These are phyloP conservation scores for Holothuria leucospilota DNA, from an alignment of 53 echinoderm and acorn worm genomes.

Conservation along the genomic window DNA sequence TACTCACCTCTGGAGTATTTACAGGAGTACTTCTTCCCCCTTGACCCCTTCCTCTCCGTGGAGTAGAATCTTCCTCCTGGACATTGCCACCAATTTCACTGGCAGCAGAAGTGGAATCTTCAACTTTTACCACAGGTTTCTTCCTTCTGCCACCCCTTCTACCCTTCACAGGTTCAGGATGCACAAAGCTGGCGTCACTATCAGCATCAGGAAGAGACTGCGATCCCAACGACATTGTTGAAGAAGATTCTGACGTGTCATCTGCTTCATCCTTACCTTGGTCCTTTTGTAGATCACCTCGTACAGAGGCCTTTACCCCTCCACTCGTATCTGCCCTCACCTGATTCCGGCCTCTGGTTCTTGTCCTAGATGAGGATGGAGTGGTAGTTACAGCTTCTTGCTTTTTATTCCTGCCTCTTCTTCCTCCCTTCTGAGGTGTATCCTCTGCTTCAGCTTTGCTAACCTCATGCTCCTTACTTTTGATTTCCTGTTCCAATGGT, in stretches of 20 bases:
- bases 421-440: slow-evolving; percentile 22
- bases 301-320: too few species aligned
- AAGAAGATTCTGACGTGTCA: background rate
- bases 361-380: background rate
- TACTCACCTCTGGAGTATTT: slow-evolving; percentile 43
- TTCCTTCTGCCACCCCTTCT: slow-evolving; percentile 1
- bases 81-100: slow-evolving; percentile 9
- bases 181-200: background rate
- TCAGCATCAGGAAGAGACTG: background rate
- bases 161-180: background rate
- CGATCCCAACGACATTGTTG: slow-evolving; percentile 14
- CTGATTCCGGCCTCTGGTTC: background rate
- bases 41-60: slow-evolving; percentile 40
- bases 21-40: slow-evolving; percentile 17
- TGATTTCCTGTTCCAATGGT: background rate
- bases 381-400: background rate
- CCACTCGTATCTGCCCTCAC: too few species aligned
- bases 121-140: background rate
- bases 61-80: background rate
- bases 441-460: background rate
- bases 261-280: background rate
- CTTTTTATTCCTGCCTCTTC: slow-evolving; percentile 9
- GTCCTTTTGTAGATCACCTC: too few species aligned
- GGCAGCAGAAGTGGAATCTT: background rate
- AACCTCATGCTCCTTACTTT: background rate